Base-by-base conservation (phyloP, 2,888 invertebrate species). In the Lithosia quadra region DNA sequence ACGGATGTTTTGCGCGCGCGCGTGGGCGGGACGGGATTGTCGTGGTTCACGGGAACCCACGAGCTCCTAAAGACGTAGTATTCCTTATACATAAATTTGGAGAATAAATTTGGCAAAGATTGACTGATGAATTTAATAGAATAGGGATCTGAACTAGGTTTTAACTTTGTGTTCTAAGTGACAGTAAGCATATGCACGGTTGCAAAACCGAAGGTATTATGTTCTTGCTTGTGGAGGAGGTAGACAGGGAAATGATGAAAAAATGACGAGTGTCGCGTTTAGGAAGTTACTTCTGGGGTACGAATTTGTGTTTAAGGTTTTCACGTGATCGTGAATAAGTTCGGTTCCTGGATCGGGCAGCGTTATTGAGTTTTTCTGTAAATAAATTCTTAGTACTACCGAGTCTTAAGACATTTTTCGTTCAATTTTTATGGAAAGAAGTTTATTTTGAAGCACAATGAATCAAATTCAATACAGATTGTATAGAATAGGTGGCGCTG, bases 1-100 rank as follows among this genome's bases (percentile, higher is more conserved):
- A 86, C 91, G 92, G 92, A 92, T 92, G 91, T 91, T 89, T 88
- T 86, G 90, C 88, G 87, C 82, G 85, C 77, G 84, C 75, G 89
- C 82, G 92, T 88, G 90, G 88, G 91, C 86, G 86, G 78, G 77
- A 63, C 75, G 77, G 71, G 79, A 71, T 68, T 72, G 79, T 73
- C 77, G 58, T 67, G 78, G 79, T 82, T 80, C 76, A 71, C 68
- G 72, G 70, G 71, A 71, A 71, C 65, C 72, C 66, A 63, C 73
- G 69, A 62, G 24, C 56, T 15, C 15, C 22, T 15, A 15, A 15
- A 18, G 11, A 33, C 22, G 18, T 33, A 63, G 49, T 22, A 53
- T 55, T 3, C 55, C 43, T 55, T 59, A 21, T 59, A 60, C 18
- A 15, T 33, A 33, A 49, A 55, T 55, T 15, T 5, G 33, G 21